These are phyloP conservation scores for Penelope pileata DNA, from an alignment of 2,113 vertebrate genomes.

Conservation along the genomic window DNA sequence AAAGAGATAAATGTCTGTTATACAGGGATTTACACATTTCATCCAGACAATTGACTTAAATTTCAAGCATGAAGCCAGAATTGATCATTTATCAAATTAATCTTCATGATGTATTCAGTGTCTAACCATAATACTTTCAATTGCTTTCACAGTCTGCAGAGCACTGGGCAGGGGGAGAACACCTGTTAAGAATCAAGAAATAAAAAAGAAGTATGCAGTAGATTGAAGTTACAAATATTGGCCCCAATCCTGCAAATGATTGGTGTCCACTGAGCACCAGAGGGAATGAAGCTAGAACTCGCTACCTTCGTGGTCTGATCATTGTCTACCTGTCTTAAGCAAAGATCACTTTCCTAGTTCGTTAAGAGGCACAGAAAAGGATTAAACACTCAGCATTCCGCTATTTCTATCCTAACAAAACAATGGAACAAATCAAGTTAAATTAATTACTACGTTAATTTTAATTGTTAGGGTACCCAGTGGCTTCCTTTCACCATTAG, in stretches of 20 bases:
- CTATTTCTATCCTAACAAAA: background rate
- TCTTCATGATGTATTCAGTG: constrained; percentile 54
- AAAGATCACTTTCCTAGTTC: background rate
- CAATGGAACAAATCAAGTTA: background rate
- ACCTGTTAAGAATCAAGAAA: constrained; percentile 60
- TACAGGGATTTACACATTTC: constrained; percentile 50
- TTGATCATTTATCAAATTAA: constrained; percentile 55
- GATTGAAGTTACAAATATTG: constrained; percentile 22
- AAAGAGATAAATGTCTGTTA: constrained; percentile 47
- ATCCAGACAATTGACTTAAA: constrained; percentile 55
- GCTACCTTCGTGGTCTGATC: background rate
- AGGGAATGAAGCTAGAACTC: background rate
- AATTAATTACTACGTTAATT: background rate
- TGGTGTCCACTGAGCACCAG: background rate
- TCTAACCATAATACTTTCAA: constrained; percentile 33
- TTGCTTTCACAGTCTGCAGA: constrained; percentile 51
- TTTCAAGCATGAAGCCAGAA: constrained; percentile 46
- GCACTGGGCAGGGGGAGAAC: background rate
- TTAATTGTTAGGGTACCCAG: background rate
- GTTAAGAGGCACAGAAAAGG: background rate
- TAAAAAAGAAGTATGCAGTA: background rate
- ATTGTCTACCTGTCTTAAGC: background rate
- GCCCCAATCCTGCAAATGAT: background rate
- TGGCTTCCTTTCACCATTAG: background rate
- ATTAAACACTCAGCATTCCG: background rate